These are phyloP conservation scores for Potamarius usumacintae DNA, from an alignment of 2,113 vertebrate species.

Conservation along the genomic window DNA sequence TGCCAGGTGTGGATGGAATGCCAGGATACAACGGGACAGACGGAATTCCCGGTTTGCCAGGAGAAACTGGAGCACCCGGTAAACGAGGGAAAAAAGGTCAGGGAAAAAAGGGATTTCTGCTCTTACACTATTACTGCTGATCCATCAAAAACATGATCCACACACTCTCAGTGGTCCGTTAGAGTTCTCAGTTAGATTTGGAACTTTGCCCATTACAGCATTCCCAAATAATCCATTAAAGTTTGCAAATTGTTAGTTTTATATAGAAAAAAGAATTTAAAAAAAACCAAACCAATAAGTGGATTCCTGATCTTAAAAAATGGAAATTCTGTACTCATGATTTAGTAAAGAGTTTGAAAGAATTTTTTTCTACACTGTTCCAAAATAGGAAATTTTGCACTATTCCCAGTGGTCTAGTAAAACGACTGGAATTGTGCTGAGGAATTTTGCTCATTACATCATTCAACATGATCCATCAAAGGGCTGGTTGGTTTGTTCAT, in stretches of 20 bases:
- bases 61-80: slow-evolving; percentile 82
- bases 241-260: background rate
- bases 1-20: slow-evolving; percentile 77
- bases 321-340: background rate
- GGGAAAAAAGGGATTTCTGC: background rate
- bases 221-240: background rate
- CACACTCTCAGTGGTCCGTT: background rate
- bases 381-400: too few species aligned
- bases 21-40: slow-evolving; percentile 87
- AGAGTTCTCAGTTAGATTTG: background rate
- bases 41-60: slow-evolving; percentile 78
- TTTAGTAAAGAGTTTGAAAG: background rate
- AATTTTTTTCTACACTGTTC: background rate
- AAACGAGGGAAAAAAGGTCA: slow-evolving; percentile 83
- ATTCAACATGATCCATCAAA: background rate
- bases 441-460: background rate
- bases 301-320: background rate
- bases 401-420: too few species aligned
- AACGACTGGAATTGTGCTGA: background rate
- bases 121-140: background rate
- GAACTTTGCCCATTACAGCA: background rate
- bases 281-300: background rate
- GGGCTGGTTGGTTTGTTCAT: background rate
- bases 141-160: background rate
- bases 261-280: background rate